Conservation (phyloP, 2,888 invertebrate genomes). For the Ceraclea dissimilis region DNA sequence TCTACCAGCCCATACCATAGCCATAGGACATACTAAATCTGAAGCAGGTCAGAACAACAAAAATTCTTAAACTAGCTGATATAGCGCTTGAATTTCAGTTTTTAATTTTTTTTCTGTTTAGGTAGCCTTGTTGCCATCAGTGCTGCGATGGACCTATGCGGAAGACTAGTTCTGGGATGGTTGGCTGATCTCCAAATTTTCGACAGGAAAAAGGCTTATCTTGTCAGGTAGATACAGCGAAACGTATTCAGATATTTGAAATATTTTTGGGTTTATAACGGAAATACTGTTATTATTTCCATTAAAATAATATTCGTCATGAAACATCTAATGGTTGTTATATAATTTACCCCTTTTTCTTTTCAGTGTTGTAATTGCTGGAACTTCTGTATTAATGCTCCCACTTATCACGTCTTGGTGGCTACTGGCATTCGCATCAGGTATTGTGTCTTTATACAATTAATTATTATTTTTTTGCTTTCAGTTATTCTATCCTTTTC, state of each 20-base stretch:
- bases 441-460: too few relatives aligned
- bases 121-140: slow-evolving; percentile 68
- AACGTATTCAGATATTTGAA: too few relatives aligned
- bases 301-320: too few relatives aligned
- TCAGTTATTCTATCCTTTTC: too few relatives aligned
- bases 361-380: slow-evolving; percentile 60
- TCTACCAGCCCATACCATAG: slow-evolving; percentile 64
- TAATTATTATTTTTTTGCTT: too few relatives aligned
- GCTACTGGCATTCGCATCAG: slow-evolving; percentile 57
- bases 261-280: not conserved
- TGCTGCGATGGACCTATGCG: slow-evolving; percentile 63
- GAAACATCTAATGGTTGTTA: too few relatives aligned
- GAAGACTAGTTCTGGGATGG: slow-evolving; percentile 65
- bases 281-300: not conserved
- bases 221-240: slow-evolving; percentile 50
- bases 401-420: slow-evolving; percentile 60
- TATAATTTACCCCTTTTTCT: too few relatives aligned
- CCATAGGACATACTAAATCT: slow-evolving; percentile 54
- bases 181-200: slow-evolving; percentile 65
- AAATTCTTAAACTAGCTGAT: too few relatives aligned
- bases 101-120: slow-evolving; percentile 29
- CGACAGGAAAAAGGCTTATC: slow-evolving; percentile 63
- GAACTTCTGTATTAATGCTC: slow-evolving; percentile 57
- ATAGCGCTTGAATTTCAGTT: too few relatives aligned
- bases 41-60: slow-evolving; percentile 37